Conservation (phyloP, 2,113 vertebrate species). For the Meleagris gallopavo region DNA sequence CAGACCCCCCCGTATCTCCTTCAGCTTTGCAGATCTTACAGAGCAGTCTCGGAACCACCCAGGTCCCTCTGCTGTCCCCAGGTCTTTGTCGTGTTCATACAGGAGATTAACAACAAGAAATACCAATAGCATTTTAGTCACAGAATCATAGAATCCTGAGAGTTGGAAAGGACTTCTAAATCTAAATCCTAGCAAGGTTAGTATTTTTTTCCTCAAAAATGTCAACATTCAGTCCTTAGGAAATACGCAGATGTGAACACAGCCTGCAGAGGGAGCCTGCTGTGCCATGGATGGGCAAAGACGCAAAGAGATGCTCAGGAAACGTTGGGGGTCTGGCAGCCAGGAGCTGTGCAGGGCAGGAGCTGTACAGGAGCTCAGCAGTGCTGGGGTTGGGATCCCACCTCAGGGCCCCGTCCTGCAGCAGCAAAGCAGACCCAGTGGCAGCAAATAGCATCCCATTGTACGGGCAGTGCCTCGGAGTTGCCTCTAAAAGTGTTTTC, state of each 20-base stretch:
- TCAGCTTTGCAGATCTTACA: background rate
- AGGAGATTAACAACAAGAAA: background rate
- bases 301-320: background rate
- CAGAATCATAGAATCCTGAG: no score
- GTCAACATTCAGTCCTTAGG: background rate
- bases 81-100: background rate
- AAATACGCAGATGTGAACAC: background rate
- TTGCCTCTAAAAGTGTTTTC: background rate
- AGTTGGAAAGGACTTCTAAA: background rate
- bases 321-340: background rate
- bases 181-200: background rate
- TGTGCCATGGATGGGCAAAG: background rate
- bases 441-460: background rate
- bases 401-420: background rate
- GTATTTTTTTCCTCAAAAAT: background rate
- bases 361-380: background rate
- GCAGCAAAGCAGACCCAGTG: background rate
- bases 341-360: background rate
- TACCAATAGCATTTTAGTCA: background rate
- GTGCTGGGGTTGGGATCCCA: no score
- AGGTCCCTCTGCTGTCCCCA: background rate
- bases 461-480: background rate
- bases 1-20: background rate
- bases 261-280: conserved; percentile 15
- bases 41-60: background rate